Conservation (phyloP, 2,113 vertebrate genomes). For the Paracanthobrama guichenoti region DNA sequence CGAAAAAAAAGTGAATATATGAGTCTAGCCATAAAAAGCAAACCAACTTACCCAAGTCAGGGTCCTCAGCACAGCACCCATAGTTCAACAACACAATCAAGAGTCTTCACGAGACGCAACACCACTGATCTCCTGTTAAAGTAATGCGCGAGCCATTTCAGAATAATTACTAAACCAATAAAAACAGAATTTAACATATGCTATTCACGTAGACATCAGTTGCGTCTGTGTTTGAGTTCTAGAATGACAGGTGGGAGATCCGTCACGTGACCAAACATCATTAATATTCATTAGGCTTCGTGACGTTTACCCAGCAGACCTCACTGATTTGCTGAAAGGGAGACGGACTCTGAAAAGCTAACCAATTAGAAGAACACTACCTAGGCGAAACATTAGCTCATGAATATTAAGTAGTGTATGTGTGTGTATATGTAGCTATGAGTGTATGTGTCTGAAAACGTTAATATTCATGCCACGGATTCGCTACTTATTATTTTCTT, state of each 20-base stretch:
- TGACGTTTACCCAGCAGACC: background rate
- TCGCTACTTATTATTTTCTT: too few relatives aligned
- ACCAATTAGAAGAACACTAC: background rate
- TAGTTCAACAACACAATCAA: background rate
- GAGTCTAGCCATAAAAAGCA: background rate
- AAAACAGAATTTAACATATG: background rate
- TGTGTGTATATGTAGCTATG: too few relatives aligned
- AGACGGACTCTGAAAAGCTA: background rate
- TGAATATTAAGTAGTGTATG: background rate
- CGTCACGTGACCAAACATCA: background rate
- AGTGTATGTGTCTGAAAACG: too few relatives aligned
- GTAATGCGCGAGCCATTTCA: background rate
- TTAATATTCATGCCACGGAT: background rate
- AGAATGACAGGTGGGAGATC: background rate
- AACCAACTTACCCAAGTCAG: background rate
- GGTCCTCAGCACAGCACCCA: background rate
- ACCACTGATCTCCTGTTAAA: background rate
- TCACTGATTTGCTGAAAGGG: background rate
- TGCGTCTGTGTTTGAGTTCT: background rate
- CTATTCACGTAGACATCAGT: background rate
- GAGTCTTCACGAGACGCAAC: background rate
- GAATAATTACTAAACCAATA: background rate
- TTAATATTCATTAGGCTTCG: background rate
- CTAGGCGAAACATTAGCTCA: background rate
- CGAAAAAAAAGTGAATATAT: background rate